These are phyloP conservation scores for Stenopsyche tienmushanensis DNA, from an alignment of 1,140 invertebrate species.

Conservation along the genomic window DNA sequence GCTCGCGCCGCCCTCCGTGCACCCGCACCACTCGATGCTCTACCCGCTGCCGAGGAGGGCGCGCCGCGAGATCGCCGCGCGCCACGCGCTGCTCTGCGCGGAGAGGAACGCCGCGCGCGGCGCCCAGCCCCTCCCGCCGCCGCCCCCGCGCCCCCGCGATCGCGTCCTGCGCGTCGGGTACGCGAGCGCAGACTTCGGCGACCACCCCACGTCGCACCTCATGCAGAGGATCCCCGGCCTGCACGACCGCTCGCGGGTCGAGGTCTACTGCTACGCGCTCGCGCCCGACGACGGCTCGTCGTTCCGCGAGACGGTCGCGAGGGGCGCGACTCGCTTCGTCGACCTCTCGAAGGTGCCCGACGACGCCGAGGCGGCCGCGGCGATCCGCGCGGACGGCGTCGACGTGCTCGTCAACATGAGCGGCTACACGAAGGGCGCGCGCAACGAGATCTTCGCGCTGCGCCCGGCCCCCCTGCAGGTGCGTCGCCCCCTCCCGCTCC, in stretches of 20 bases:
- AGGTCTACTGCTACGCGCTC: constrained; percentile 97
- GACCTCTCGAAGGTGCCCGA: constrained; percentile 92
- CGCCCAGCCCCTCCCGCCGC: constrained; percentile 49
- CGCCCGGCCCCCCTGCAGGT: constrained; percentile 93
- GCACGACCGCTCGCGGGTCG: constrained; percentile 83
- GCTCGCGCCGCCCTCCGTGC: constrained; percentile 86
- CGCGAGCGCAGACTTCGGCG: constrained; percentile 98
- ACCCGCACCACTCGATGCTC: constrained; percentile 99
- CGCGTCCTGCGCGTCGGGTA: constrained; percentile 97
- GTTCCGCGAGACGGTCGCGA: constrained; percentile 90
- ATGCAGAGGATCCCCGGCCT: constrained; percentile 99
- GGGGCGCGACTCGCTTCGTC: constrained; percentile 94
- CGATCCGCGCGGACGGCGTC: constrained; percentile 92
- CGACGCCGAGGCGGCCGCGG: constrained; percentile 97
- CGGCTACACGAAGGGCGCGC: constrained; percentile 97
- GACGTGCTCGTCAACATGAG: constrained; percentile 99
- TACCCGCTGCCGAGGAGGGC: constrained; percentile 96
- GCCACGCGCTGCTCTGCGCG: constrained; percentile 95
- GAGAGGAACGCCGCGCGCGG: constrained; percentile 94
- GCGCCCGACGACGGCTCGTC: constrained; percentile 96
- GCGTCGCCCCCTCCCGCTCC: too few relatives aligned
- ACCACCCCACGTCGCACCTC: constrained; percentile 98
- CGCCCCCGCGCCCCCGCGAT: constrained; percentile 64
- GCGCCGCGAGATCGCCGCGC: constrained; percentile 92
- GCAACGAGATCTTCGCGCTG: constrained; percentile 99